Conservation (phyloP, 1,140 invertebrate genomes). For the Stegodyphus mimosarum region DNA sequence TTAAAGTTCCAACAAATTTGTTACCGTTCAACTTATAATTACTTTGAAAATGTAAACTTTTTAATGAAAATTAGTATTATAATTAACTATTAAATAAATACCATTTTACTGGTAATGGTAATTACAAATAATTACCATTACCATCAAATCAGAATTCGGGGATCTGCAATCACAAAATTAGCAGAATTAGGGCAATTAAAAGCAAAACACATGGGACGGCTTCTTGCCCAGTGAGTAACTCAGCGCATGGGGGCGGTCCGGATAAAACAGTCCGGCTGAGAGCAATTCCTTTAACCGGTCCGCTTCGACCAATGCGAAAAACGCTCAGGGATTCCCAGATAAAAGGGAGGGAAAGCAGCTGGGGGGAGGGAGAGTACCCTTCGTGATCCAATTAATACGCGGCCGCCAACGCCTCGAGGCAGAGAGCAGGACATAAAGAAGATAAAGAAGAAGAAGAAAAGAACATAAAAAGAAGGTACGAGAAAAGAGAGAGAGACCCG, state of each 20-base stretch:
- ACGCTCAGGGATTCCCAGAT: background rate
- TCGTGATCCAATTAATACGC: slow-evolving; percentile 58
- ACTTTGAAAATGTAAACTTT: no score
- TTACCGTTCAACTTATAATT: no score
- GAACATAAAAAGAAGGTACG: slow-evolving; percentile 24
- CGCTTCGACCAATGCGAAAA: slow-evolving; percentile 39
- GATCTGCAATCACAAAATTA: no score
- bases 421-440: slow-evolving; percentile 20
- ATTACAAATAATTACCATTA: no score
- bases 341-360: no score
- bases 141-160: no score
- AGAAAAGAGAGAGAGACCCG: slow-evolving; percentile 16
- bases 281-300: background rate
- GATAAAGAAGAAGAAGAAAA: slow-evolving; percentile 13
- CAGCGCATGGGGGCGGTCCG: background rate
- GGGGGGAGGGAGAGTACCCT: slow-evolving; percentile 5
- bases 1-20: no score
- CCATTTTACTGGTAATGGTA: no score
- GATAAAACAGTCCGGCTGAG: slow-evolving; percentile 15
- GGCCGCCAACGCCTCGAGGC: slow-evolving; percentile 46
- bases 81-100: no score
- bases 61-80: no score
- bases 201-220: background rate
- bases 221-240: slow-evolving; percentile 24
- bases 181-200: no score